These are phyloP conservation scores for Drosophila eohydei DNA, from an alignment of 2,888 invertebrate species.

Conservation along the genomic window DNA sequence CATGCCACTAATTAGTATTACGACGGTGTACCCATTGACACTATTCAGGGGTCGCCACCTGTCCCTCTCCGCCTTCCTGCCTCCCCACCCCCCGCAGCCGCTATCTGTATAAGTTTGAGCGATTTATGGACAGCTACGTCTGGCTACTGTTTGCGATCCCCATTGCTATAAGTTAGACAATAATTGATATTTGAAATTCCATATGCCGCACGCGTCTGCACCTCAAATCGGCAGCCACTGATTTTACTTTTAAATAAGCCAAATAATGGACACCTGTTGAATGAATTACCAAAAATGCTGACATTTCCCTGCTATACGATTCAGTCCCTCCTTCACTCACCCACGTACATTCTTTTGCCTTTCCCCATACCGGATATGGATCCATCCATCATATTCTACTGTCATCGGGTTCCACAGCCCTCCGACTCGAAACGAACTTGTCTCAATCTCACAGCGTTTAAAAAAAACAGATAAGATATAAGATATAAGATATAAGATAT, in stretches of 20 bases:
- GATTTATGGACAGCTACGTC: conserved; percentile 69
- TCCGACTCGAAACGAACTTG: neutral
- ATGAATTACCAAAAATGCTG: conserved; percentile 57
- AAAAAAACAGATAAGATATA: neutral
- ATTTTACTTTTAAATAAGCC: conserved; percentile 51
- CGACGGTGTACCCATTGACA: conserved; percentile 44
- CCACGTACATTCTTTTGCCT: conserved; percentile 31
- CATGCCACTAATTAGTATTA: conserved; percentile 65
- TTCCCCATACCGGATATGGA: conserved; percentile 58
- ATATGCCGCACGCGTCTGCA: conserved; percentile 29
- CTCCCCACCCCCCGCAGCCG: neutral
- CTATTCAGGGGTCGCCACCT: conserved; percentile 30
- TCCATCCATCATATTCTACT: conserved; percentile 55
- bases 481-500: conserved; percentile 6
- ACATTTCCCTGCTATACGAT: conserved; percentile 1
- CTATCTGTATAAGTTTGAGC: conserved; percentile 31
- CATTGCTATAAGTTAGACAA: conserved; percentile 10
- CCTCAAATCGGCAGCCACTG: conserved; percentile 27
- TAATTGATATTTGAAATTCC: conserved; percentile 14
- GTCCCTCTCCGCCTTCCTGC: neutral
- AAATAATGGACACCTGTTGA: conserved; percentile 68
- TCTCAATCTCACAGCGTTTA: neutral
- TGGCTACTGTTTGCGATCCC: conserved; percentile 40
- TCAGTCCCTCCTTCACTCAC: conserved; percentile 20
- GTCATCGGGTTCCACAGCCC: conserved; percentile 21